Base-by-base conservation (phyloP, 2,888 invertebrate genomes). In the Hydrotaea diabolus region DNA sequence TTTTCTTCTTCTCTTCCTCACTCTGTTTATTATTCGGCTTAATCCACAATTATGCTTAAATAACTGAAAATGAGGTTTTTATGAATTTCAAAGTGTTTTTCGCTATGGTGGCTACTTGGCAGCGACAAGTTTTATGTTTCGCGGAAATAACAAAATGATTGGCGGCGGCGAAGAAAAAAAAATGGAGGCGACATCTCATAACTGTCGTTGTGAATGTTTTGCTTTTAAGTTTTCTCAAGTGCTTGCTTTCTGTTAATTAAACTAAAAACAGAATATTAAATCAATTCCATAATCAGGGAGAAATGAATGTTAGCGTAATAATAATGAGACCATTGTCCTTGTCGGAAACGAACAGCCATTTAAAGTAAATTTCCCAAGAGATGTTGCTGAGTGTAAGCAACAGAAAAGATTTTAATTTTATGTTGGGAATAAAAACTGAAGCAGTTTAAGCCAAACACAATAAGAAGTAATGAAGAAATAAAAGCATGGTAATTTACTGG, bases 151-250 rank as follows among this genome's bases (percentile, higher is more conserved):
- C 2, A 46, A 71, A n/a, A 31, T 8, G n/a, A 23, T 21, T 49
- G 49, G n/a, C 1, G n/a, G n/a, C n/a, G n/a, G n/a, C n/a, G n/a
- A n/a, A n/a, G n/a, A n/a, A n/a, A n/a, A n/a, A 26, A 8, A 39
- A 66, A 43, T 57, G 7, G 26, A 46, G 46, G 26, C n/a, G 46
- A 17, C n/a, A 49, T 26, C 9, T 49, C 62, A 62, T 75, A 75
- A 75, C 59, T 75, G 75, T 75, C 31, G n/a, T 46, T 75, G 62
- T 26, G 75, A 75, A 43, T 43, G 59, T 74, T 74, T 75, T 59
- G 17, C 26, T 74, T 46, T 23, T 62, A 23, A 11, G 17, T 46
- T 26, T 72, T n/a, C 13, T 49, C n/a, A n/a, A 49, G 49, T 49
- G 17, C 26, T 55, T 72, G 26, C 23, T n/a, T 49, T 49, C n/a